Conservation (phyloP, 2,113 vertebrate species). For the Larimichthys polyactis region DNA sequence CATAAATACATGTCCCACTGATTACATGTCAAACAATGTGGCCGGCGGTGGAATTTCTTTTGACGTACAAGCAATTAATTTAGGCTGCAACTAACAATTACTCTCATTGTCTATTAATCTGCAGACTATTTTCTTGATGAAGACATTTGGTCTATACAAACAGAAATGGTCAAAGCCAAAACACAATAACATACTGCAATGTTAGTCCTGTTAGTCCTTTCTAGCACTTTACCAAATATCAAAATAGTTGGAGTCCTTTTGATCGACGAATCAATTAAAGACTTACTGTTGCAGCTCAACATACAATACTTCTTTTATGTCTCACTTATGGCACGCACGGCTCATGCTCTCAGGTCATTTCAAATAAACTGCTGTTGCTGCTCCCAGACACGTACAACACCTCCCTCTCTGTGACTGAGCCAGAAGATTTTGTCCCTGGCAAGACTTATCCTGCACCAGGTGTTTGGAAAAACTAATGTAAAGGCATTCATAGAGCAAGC, state of each 20-base stretch:
- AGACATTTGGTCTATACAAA: not conserved
- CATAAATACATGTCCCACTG: not conserved
- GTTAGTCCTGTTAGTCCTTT: not conserved
- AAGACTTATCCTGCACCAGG: constrained; percentile 54
- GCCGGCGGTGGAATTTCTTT: not conserved
- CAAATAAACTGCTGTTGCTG: constrained; percentile 63
- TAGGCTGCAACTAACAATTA: too few relatives aligned
- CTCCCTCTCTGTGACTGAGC: constrained; percentile 32
- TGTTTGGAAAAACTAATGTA: constrained; percentile 54
- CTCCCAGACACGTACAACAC: constrained; percentile 60
- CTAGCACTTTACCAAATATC: not conserved
- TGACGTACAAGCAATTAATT: not conserved
- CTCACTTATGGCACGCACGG: constrained; percentile 3
- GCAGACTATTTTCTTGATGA: not conserved
- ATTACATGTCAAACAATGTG: not conserved
- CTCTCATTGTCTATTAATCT: too few relatives aligned
- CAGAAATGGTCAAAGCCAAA: too few relatives aligned
- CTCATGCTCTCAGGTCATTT: constrained; percentile 26
- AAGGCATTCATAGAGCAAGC: constrained; percentile 24
- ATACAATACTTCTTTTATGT: constrained; percentile 43
- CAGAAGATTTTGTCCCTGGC: constrained; percentile 57
- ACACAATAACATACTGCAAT: not conserved
- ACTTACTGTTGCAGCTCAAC: not conserved
- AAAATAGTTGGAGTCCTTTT: not conserved
- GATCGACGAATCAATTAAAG: not conserved